Evolutionary conservation across 2,797 vertebrate species (phyloP), one percentile per base, ranked within the genome.

Genomic region (Sardinella longiceps): DNA sequence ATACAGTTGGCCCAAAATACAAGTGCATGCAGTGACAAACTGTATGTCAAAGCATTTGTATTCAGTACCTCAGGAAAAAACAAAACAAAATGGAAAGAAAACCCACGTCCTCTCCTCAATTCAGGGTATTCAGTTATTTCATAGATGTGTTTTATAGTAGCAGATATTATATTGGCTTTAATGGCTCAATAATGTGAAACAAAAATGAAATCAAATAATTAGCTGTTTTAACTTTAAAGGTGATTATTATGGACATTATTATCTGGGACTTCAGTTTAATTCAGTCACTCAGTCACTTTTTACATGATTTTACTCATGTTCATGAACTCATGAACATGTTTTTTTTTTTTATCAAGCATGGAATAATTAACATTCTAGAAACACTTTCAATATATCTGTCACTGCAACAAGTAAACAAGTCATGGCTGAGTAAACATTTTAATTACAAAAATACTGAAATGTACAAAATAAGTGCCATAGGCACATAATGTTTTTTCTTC

Each of bases 361-460:
- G 39, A 2, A 74, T 37, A 39, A 39, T 37, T 70, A 37, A 70
- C 58, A 11, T 60, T 9, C n/a, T 60, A n/a, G 4, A 66, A 66
- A 66, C 0, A 3, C 4, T 66, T 66, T 28, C 28, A 66, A 66
- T n/a, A 33, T 66, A 66, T 66, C 30, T 66, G n/a, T 10, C 60
- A 66, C 15, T 66, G 63, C 12, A 66, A 66, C 28, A 66, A 14
- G n/a, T 30, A 33, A 66, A 66, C 66, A 33, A 74, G 12, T 9
- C 66, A 39, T 74, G 30, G 33, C 66, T 20, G 33, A 74, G 66
- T 20, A 33, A 74, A 37, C 66, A 37, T 14, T 20, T 15, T 20
- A 15, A 39, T 74, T 74, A 74, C 66, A 39, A 74, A 74, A 74
- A 74, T 39, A 74, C 66, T 18, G 15, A 74, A 74, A 74, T 74